A percentile compares a stretch with the other conserved stretches of the same genome.
Conservation (phyloP, 2,113 vertebrate genomes). For the Corythornis vintsioides region DNA sequence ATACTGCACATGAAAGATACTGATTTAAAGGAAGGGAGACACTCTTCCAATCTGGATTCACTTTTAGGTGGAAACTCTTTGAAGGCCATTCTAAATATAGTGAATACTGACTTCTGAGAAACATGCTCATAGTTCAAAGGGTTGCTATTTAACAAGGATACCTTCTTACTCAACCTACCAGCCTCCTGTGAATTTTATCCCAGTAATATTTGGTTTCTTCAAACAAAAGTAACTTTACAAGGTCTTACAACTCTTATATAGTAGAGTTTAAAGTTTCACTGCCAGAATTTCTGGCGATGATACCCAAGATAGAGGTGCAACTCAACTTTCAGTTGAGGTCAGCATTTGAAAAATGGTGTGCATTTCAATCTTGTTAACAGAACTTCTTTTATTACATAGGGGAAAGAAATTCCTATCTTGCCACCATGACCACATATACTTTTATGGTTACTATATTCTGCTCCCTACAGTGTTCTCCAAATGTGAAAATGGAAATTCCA, state of each 20-base stretch:
- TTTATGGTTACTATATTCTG: neutral
- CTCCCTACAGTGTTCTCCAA: neutral
- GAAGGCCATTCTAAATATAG: neutral
- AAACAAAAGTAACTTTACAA: neutral
- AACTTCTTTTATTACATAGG: neutral
- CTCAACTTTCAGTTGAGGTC: neutral
- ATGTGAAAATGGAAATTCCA: neutral
- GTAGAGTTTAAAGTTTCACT: neutral
- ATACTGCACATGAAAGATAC: neutral
- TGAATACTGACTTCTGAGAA: neutral
- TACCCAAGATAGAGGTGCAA: neutral
- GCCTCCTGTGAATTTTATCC: neutral
- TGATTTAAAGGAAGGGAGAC: neutral
- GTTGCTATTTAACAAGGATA: neutral
- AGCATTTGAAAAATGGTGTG: neutral
- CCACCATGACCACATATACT: neutral
- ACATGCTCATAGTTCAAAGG: neutral
- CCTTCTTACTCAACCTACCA: neutral
- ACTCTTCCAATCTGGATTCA: neutral
- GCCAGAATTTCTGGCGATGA: neutral
- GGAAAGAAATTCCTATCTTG: neutral
- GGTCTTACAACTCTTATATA: neutral
- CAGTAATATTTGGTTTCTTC: neutral
- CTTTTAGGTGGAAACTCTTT: neutral
- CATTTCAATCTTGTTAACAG: neutral